These are phyloP conservation scores for Monarcha castaneiventris DNA, from an alignment of 2,113 vertebrate genomes.

Conservation along the genomic window DNA sequence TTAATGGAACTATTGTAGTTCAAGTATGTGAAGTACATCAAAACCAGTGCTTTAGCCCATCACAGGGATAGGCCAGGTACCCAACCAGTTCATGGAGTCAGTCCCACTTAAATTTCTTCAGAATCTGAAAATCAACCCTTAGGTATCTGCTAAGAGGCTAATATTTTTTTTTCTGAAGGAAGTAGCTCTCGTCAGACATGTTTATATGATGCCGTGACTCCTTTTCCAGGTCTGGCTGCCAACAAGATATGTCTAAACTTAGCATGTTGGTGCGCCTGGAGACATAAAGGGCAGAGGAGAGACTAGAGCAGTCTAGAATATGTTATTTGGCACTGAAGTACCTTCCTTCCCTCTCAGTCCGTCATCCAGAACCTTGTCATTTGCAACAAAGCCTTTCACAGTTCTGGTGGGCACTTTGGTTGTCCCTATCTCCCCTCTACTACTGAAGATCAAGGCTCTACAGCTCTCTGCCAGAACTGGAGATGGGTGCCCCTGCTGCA, in stretches of 20 bases:
- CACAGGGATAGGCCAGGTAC: neutral
- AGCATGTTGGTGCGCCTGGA: neutral
- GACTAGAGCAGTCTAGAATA: neutral
- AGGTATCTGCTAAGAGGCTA: neutral
- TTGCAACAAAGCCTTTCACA: neutral
- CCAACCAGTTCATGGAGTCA: neutral
- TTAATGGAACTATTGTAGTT: neutral
- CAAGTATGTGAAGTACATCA: neutral
- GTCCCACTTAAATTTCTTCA: neutral
- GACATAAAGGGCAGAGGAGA: neutral
- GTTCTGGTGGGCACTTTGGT: neutral
- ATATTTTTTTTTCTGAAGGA: neutral
- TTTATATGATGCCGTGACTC: neutral
- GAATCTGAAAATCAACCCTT: neutral
- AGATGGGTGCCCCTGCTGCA: neutral
- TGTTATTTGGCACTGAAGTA: neutral
- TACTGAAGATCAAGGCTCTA: neutral
- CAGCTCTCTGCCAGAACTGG: neutral
- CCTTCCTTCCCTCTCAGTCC: neutral
- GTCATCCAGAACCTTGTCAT: neutral
- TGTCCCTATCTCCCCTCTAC: neutral
- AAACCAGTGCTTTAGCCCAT: neutral
- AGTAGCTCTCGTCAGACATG: neutral
- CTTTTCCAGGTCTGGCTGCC: neutral
- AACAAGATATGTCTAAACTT: neutral